A percentile compares a stretch with the other conserved stretches of the same genome.
Evolutionary conservation across 2,113 vertebrate genomes (phyloP).

Genomic region (Orcinus orca): DNA sequence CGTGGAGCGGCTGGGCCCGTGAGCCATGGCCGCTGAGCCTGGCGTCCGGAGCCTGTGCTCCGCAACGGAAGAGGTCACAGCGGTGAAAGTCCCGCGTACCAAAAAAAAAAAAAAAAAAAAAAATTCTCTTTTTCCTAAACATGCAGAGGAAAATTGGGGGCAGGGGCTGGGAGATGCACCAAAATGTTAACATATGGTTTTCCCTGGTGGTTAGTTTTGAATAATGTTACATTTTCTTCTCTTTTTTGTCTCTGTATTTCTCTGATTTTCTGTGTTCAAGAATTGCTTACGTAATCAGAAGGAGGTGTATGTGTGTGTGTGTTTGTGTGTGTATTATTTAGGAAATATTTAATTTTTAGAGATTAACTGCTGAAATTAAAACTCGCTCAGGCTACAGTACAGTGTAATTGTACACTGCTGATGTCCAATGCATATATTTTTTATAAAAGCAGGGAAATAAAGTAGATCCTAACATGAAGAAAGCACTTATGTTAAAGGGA

Average conservation of each 20-base stretch:
- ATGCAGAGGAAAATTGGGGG: background rate
- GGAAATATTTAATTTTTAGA: background rate
- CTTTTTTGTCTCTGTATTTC: background rate
- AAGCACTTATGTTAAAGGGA: background rate
- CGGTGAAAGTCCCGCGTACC: no score
- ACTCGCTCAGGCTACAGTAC: background rate
- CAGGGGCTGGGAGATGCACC: background rate
- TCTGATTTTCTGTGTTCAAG: background rate
- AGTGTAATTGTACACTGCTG: background rate
- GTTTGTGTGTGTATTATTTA: background rate
- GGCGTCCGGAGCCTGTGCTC: no score
- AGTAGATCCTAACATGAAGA: background rate
- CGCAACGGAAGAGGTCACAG: no score
- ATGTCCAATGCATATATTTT: background rate
- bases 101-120: background rate
- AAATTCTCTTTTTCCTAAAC: background rate
- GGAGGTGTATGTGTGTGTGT: background rate
- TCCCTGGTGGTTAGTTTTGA: background rate
- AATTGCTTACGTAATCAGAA: background rate
- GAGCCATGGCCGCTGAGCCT: no score
- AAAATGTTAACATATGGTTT: background rate
- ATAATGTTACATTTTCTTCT: background rate
- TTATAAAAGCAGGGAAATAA: background rate
- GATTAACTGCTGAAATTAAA: background rate
- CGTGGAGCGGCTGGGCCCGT: no score